These are phyloP conservation scores for Tortricodes alternella DNA, from an alignment of 2,888 invertebrate species.

Conservation along the genomic window DNA sequence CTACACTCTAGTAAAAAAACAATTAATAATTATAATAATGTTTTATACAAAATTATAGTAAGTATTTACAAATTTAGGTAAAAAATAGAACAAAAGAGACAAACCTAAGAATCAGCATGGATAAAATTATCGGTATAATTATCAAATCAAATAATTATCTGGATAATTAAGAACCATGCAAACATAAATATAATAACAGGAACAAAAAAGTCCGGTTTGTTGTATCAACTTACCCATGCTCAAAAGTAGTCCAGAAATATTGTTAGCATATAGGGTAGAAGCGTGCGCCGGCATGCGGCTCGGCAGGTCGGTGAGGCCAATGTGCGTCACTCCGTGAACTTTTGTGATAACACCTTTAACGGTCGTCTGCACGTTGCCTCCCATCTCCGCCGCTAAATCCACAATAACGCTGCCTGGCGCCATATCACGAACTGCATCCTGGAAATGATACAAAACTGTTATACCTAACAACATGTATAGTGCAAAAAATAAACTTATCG, in stretches of 20 bases:
- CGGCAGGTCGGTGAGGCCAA: slow-evolving; percentile 93
- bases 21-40: no score
- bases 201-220: background rate
- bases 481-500: no score
- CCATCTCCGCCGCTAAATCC: slow-evolving; percentile 94
- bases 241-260: slow-evolving; percentile 92
- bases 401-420: slow-evolving; percentile 95
- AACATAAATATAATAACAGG: background rate
- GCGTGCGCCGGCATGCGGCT: slow-evolving; percentile 93
- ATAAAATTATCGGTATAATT: no score
- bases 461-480: background rate
- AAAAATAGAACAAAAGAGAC: no score
- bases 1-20: no score
- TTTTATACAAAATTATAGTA: no score
- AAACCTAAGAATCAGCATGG: no score
- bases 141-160: no score
- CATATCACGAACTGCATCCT: slow-evolving; percentile 91
- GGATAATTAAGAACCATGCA: no score
- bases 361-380: slow-evolving; percentile 93
- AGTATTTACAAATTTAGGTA: no score
- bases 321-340: slow-evolving; percentile 91
- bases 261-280: slow-evolving; percentile 94
- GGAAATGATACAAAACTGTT: background rate
- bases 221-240: slow-evolving; percentile 85
- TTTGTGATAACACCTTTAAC: slow-evolving; percentile 88